These are phyloP conservation scores for Corydoras sp. DNA, from an alignment of 2,113 vertebrate genomes.

Conservation along the genomic window DNA sequence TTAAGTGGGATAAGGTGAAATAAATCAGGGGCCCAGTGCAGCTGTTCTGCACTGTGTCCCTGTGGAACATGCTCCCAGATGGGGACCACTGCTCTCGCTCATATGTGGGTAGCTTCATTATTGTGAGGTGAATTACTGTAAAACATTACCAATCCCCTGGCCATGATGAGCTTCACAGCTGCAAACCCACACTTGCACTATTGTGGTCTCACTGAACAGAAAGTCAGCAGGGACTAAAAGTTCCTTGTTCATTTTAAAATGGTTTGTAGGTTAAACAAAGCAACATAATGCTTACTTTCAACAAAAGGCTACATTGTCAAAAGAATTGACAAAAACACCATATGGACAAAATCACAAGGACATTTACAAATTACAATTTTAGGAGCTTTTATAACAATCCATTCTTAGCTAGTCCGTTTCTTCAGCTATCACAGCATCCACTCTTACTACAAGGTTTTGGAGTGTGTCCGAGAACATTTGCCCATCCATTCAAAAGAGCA, in stretches of 20 bases:
- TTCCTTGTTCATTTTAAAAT: constrained; percentile 31
- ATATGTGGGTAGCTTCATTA: constrained; percentile 46
- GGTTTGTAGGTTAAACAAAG: constrained; percentile 3
- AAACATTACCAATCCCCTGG: constrained; percentile 41
- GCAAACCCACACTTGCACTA: constrained; percentile 32
- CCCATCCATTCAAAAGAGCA: too few species aligned
- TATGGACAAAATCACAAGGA: too few species aligned
- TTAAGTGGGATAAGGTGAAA: constrained; percentile 37
- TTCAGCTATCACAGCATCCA: too few species aligned
- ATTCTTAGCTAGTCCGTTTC: too few species aligned
- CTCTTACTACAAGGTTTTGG: too few species aligned
- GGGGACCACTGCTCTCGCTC: constrained; percentile 20
- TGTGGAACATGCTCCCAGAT: constrained; percentile 34
- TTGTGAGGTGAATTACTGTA: constrained; percentile 45
- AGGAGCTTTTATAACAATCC: too few species aligned
- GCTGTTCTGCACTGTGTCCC: constrained; percentile 29
- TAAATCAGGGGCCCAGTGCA: constrained; percentile 34
- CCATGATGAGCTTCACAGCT: constrained; percentile 43
- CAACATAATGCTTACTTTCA: not conserved
- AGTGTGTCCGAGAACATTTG: too few species aligned
- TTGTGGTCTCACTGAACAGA: constrained; percentile 33
- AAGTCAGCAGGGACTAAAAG: constrained; percentile 18
- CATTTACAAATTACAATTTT: too few species aligned
- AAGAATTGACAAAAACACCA: too few species aligned
- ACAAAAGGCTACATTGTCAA: too few species aligned